A percentile compares a stretch with the other conserved stretches of the same genome.
These are phyloP conservation scores for Rhinoderma darwinii DNA, from an alignment of 2,113 vertebrate species.

Conservation along the genomic window DNA sequence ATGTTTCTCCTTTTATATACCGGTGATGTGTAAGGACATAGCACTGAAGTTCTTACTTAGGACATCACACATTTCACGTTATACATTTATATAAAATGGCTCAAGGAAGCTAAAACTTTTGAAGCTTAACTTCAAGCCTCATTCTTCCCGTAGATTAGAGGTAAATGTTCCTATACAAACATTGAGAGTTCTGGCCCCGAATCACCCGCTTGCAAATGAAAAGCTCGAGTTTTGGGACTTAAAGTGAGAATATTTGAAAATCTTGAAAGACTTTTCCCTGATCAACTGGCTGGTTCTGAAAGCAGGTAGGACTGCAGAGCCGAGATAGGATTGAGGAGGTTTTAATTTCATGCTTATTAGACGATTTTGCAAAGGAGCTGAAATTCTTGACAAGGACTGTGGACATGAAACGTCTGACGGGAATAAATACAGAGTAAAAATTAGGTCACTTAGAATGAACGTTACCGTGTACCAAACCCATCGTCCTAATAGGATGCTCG, in stretches of 20 bases:
- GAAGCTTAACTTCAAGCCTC: slow-evolving; percentile 10
- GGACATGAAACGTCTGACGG: slow-evolving; percentile 31
- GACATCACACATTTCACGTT: neutral
- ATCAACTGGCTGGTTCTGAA: slow-evolving; percentile 24
- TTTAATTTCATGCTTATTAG: slow-evolving; percentile 54
- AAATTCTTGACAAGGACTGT: slow-evolving; percentile 27
- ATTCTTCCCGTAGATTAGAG: slow-evolving; percentile 2
- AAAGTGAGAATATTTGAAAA: neutral
- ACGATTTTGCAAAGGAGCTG: slow-evolving; percentile 13
- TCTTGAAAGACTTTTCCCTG: slow-evolving; percentile 31
- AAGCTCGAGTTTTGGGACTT: slow-evolving; percentile 41
- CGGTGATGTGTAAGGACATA: neutral
- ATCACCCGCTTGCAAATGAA: neutral
- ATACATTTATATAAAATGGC: neutral
- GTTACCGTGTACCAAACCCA: neutral
- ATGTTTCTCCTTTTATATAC: neutral
- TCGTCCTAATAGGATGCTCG: neutral
- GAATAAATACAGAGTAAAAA: neutral
- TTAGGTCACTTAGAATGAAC: slow-evolving; percentile 6
- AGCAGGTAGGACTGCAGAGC: neutral
- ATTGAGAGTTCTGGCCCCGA: slow-evolving; percentile 10
- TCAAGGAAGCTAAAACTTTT: neutral
- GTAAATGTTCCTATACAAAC: slow-evolving; percentile 36
- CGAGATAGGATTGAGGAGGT: slow-evolving; percentile 30
- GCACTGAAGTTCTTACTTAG: neutral